These are phyloP conservation scores for Megalops cyprinoides DNA, from an alignment of 2,797 vertebrate genomes.

Conservation along the genomic window DNA sequence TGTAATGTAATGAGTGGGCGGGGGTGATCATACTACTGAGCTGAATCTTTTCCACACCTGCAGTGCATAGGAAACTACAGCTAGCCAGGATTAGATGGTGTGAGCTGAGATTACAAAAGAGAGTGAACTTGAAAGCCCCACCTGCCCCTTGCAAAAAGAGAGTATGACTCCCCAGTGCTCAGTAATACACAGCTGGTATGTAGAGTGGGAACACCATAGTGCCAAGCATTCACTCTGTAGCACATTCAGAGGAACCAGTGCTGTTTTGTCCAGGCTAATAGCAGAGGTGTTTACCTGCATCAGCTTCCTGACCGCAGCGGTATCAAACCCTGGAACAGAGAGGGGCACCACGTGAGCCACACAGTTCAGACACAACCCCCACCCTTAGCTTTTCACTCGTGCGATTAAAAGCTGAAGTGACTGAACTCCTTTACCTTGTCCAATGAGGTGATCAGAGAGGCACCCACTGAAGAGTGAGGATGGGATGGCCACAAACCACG, in stretches of 20 bases:
- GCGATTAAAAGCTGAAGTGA: too few relatives aligned
- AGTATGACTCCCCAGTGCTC: not conserved
- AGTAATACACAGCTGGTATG: not conserved
- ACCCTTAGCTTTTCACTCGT: not conserved
- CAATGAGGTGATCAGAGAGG: constrained; percentile 90
- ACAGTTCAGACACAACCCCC: not conserved
- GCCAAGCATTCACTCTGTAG: not conserved
- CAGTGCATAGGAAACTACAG: too few relatives aligned
- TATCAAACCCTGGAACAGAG: constrained; percentile 80
- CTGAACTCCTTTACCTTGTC: constrained; percentile 74
- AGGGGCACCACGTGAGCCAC: constrained; percentile 13
- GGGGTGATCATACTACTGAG: not conserved
- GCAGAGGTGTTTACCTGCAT: constrained; percentile 85
- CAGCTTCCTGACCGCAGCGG: constrained; percentile 86
- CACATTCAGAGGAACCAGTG: not conserved
- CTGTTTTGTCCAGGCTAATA: not conserved
- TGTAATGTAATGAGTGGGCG: too few relatives aligned
- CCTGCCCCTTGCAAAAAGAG: too few relatives aligned
- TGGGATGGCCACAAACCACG: constrained; percentile 93
- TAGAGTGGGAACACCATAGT: too few relatives aligned
- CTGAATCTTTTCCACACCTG: not conserved
- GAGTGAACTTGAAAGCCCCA: too few relatives aligned
- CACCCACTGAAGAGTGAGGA: constrained; percentile 88
- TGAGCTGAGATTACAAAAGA: too few relatives aligned
- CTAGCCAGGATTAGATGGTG: too few relatives aligned